Evolutionary conservation across 2,888 invertebrate genomes (phyloP), one percentile per base, ranked within the genome.

Genomic region (Philopedon plagiatum): DNA sequence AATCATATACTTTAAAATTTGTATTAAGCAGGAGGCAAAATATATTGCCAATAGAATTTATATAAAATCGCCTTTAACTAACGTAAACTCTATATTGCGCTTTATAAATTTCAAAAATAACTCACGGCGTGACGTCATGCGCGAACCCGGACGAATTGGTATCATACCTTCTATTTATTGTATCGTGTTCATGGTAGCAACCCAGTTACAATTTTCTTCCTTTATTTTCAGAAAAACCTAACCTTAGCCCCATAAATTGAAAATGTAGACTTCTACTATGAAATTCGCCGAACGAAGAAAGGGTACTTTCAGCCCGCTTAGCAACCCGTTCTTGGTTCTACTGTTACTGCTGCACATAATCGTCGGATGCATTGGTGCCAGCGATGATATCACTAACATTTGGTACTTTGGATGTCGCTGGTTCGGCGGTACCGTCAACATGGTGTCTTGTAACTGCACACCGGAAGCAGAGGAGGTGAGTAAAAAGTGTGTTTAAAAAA

Each of bases 361-460:
- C 3, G 4, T 18, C 18, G 57, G 41, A 11, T 58, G 23, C 19
- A 7, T 64, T 29, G 58, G 56, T 15, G 37, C 64, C 62, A 71
- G 66, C 63, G 73, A 73, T 61, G 81, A 81, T 67, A 80, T 85
- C 65, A 83, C 83, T 3, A 78, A 78, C 32, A 78, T 80, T 46
- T 76, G 74, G 65, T 78, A 80, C 64, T 85, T 80, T 73, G 83
- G 83, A 18, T 85, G 85, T 70, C 72, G 76, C 32, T 84, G 84
- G 85, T 73, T 76, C 49, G 85, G 85, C 21, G 84, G 84, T 11
- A 81, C 78, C 19, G 75, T 70, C 61, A 77, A 76, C 15, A 79
- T 75, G 46, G 71, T 84, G 54, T 72, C 66, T 23, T 85, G 85
- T 70, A 78, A 78, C 58, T 85, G 85, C 69, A 70, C 78, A 13